A percentile compares a stretch with the other conserved stretches of the same genome.
Conservation (phyloP, 1,140 invertebrate species). For the Amyelois transitella region DNA sequence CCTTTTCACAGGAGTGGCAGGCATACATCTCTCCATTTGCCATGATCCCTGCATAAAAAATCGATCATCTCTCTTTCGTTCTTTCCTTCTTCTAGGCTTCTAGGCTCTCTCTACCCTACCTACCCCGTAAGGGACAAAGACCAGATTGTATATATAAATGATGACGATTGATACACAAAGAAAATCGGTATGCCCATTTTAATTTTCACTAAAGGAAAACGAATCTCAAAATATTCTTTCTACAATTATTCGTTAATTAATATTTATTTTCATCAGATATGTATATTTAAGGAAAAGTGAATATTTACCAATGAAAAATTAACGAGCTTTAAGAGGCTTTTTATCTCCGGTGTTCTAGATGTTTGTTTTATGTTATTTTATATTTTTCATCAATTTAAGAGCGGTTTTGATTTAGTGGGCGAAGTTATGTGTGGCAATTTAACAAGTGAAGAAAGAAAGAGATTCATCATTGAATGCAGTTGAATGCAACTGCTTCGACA, state of each 20-base stretch:
- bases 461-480: conserved; percentile 17
- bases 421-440: background rate
- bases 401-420: background rate
- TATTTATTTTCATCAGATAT: background rate
- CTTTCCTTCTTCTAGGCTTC: no score
- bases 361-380: background rate
- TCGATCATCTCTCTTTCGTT: no score
- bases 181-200: background rate
- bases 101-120: no score
- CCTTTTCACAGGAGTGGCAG: no score
- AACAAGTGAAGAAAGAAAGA: conserved; percentile 5
- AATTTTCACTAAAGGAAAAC: background rate
- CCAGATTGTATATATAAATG: no score
- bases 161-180: background rate
- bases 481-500: conserved; percentile 21
- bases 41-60: no score
- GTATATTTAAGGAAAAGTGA: background rate
- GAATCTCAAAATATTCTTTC: background rate
- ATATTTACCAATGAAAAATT: conserved; percentile 2
- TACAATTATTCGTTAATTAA: background rate
- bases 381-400: background rate
- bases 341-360: background rate
- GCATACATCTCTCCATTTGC: no score
- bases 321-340: background rate
- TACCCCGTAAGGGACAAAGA: no score